Evolutionary conservation across 2,888 invertebrate species (phyloP).

Genomic region (Lucinisca nassula): DNA sequence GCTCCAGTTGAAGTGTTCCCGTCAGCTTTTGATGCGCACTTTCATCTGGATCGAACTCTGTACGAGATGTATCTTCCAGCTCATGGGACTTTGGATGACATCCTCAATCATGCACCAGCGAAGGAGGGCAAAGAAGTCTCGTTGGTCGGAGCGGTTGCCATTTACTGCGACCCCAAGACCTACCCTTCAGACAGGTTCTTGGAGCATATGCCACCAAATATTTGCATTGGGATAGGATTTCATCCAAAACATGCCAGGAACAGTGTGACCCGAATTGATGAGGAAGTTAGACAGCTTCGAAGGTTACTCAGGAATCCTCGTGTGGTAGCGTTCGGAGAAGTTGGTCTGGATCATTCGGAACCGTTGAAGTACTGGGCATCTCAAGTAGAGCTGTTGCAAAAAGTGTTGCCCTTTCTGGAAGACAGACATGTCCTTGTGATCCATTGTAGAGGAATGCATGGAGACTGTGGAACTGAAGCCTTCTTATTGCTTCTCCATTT

Average conservation of each 20-base stretch:
- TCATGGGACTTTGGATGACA: background rate
- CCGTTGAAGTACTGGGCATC: conserved; percentile 17
- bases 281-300: no score
- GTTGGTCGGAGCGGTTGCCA: background rate
- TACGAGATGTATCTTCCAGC: background rate
- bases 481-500: conserved; percentile 29
- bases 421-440: conserved; percentile 35
- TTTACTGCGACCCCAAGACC: conserved; percentile 8
- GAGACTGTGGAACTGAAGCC: conserved; percentile 44
- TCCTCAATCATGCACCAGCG: background rate
- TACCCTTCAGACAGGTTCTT: background rate
- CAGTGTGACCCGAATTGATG: background rate
- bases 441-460: conserved; percentile 35
- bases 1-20: background rate
- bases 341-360: conserved; percentile 29
- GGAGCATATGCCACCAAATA: background rate
- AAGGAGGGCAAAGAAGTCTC: background rate
- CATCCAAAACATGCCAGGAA: conserved; percentile 24
- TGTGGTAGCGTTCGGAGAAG: conserved; percentile 43
- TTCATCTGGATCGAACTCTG: background rate
- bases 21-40: background rate
- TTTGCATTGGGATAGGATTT: background rate
- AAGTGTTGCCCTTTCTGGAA: conserved; percentile 16
- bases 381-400: no score
- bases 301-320: background rate